Percentiles rank a stretch among this genome's conserved stretches.
Evolutionary conservation across 2,113 vertebrate genomes (phyloP).

Genomic region (Gymnorhina tibicen): DNA sequence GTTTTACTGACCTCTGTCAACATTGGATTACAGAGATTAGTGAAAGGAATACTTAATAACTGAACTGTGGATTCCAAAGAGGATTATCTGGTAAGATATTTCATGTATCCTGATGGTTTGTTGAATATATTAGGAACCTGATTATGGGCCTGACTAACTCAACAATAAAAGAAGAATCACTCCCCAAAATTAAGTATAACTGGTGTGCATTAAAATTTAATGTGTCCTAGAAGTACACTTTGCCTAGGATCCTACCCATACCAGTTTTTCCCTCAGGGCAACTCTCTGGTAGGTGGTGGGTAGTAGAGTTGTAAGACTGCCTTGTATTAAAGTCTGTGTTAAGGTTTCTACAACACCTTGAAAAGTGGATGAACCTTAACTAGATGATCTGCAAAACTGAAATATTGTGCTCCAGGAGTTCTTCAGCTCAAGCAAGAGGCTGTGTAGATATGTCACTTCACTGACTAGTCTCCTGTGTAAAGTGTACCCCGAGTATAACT

Average conservation of each 20-base stretch:
- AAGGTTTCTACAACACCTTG: background rate
- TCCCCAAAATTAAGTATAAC: background rate
- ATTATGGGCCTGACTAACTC: constrained; percentile 36
- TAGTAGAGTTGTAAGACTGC: background rate
- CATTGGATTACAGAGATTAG: constrained; percentile 65
- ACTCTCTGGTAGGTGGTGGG: background rate
- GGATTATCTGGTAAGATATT: constrained; percentile 67
- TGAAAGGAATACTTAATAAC: constrained; percentile 66
- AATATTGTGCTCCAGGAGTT: background rate
- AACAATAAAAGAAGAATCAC: background rate
- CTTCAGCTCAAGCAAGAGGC: background rate
- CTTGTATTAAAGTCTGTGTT: fast-evolving
- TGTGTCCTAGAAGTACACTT: background rate
- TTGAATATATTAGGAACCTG: constrained; percentile 36
- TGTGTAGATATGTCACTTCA: background rate
- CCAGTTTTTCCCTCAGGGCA: background rate
- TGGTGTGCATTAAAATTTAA: background rate
- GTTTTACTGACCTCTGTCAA: constrained; percentile 64
- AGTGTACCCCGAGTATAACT: background rate
- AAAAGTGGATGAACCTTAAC: background rate
- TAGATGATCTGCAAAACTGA: background rate
- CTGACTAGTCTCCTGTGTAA: background rate
- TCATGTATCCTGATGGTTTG: constrained; percentile 47
- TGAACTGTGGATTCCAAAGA: constrained; percentile 62
- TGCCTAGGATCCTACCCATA: background rate